Evolutionary conservation across 2,797 vertebrate genomes (phyloP), one percentile per base, ranked within the genome.

Genomic region (Dromococcyx pavoninus): DNA sequence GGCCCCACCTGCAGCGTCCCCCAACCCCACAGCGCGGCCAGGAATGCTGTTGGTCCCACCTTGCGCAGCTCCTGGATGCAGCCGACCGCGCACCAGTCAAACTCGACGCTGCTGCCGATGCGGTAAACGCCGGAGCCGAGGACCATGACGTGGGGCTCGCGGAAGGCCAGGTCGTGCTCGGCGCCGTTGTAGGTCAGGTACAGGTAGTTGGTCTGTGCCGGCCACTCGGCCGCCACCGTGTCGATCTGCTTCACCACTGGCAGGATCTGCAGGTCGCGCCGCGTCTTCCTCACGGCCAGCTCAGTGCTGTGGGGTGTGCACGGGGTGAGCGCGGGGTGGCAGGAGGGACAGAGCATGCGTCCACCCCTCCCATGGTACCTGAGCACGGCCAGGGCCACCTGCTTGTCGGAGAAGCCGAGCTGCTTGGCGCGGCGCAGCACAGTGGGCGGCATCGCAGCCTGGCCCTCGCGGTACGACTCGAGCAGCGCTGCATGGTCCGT

Each of bases 231-330:
- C 0, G 99, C 99, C 96, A 99, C 99, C 0, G 99, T 99, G 91
- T 99, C 99, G 0, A 99, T 99, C 98, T 99, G 99, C 96, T 99
- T 99, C 94, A 99, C 99, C 17, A 98, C 98, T 0, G 99, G 99
- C 62, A 99, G 97, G 94, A 99, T 99, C 92, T 98, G 98, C 98
- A 98, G 98, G 64, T 99, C 99, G 0, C 48, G 98, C 6, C 99
- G 98, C 96, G 99, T 97, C 97, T 99, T 99, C 66, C 99, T 98
- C 83, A 99, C 98, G 0, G 98, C 99, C 94, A 99, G 97, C 97
- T 99, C 99, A 0, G 99, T 99, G 98, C 99, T 99, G 85, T 10
- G 4, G 33, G 39, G 54, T n/a, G 43, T 57, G 21, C 44, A 17
- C 22, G 2, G 80, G 24, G 60, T 94, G 86, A 88, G 81, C 1